Evolutionary conservation across 2,888 invertebrate genomes (phyloP), one percentile per base, ranked within the genome.

Genomic region (Parasteatoda lunata): DNA sequence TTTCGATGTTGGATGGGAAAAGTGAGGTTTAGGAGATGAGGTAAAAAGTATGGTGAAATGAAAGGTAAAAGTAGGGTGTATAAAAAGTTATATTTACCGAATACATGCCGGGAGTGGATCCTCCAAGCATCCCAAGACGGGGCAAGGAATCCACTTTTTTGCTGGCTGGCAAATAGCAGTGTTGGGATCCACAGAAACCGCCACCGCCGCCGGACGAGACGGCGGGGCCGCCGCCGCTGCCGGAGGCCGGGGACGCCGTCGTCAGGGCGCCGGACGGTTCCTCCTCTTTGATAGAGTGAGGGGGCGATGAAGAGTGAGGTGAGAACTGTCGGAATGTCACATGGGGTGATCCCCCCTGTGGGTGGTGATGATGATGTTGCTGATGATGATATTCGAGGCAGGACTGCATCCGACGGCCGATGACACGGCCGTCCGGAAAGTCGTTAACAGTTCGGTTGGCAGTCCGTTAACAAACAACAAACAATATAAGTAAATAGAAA

Each of bases 41-140:
- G 4, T n/a, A n/a, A 45, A 13, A 13, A 5, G 8, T 13, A 6
- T 15, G 30, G 71, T n/a, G 5, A 8, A 51, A 47, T 15, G 30
- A 8, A 72, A n/a, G 30, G 30, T 9, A n/a, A 52, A 30, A 66
- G 75, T 30, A 45, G 59, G 5, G 59, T 47, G 71, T 47, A n/a
- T 15, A 47, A 69, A 52, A 71, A 69, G 72, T 64, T 9, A 52
- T 82, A 84, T 75, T 89, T 89, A 89, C 89, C 89, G 89, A 87
- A 59, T 89, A 89, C 89, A 89, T 89, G 82, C 87, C 87, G 84
- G 86, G 85, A 66, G 86, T 77, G 73, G 86, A 72, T 69, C 89
- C 89, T 51, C 89, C 87, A 13, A 89, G 89, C 83, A 89, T 84
- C 13, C 89, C 87, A 49, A 89, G 71, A 9, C 89, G 80, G 77